A percentile compares a stretch with the other conserved stretches of the same genome.
These are phyloP conservation scores for Byasa hedistus DNA, from an alignment of 2,888 invertebrate species.

Conservation along the genomic window DNA sequence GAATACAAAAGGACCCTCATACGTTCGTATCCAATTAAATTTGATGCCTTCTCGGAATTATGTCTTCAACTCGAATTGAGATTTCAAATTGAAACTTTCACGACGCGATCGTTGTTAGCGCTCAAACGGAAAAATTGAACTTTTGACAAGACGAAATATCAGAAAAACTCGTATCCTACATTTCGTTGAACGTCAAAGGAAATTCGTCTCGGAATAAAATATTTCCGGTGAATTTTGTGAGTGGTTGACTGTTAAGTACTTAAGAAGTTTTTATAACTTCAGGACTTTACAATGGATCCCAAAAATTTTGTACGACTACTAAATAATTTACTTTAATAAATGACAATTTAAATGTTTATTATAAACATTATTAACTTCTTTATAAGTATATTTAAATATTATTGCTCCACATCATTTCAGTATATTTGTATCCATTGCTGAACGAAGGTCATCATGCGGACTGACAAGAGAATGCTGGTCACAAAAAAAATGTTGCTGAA, in stretches of 20 bases:
- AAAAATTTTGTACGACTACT: not conserved
- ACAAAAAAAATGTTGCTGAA: too few relatives aligned
- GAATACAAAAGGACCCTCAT: constrained; percentile 13
- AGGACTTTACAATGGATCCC: not conserved
- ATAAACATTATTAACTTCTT: too few relatives aligned
- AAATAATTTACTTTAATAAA: too few relatives aligned
- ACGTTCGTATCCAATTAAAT: constrained; percentile 7
- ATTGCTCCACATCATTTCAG: too few relatives aligned
- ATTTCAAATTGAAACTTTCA: constrained; percentile 8
- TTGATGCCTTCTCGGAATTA: not conserved
- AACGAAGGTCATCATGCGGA: too few relatives aligned
- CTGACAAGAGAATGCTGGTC: too few relatives aligned
- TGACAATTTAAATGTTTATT: too few relatives aligned
- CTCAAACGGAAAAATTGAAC: not conserved
- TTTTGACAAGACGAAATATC: not conserved
- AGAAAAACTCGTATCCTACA: not conserved
- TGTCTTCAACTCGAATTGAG: not conserved
- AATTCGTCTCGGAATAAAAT: not conserved
- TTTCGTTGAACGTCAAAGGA: not conserved
- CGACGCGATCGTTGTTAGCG: constrained; percentile 8
- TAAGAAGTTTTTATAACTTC: not conserved
- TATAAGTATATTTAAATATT: too few relatives aligned
- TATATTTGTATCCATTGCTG: too few relatives aligned
- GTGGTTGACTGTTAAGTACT: not conserved
- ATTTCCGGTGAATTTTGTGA: not conserved